Conservation (phyloP, 2,888 invertebrate species). For the Melangyna quadrimaculata region DNA sequence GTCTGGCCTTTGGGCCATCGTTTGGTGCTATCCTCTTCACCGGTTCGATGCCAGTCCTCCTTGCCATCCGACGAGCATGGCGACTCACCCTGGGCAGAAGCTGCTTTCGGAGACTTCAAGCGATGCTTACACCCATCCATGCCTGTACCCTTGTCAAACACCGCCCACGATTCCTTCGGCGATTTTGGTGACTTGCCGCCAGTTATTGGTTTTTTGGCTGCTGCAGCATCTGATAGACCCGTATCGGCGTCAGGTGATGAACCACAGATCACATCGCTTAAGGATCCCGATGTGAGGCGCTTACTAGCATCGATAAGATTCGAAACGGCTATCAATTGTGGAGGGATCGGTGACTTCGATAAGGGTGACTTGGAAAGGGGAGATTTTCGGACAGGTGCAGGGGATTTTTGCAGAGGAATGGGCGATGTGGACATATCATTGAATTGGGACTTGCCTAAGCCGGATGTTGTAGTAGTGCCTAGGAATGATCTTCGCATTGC, state of each 20-base stretch:
- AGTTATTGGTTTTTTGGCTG: slow-evolving; percentile 49
- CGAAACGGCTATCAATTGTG: slow-evolving; percentile 81
- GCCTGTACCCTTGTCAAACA: slow-evolving; percentile 82
- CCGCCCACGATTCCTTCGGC: slow-evolving; percentile 83
- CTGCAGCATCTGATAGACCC: slow-evolving; percentile 40
- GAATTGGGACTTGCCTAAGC: slow-evolving; percentile 76
- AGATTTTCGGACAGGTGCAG: slow-evolving; percentile 74
- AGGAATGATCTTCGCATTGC: slow-evolving; percentile 44
- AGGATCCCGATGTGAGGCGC: slow-evolving; percentile 83
- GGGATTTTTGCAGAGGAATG: slow-evolving; percentile 79
- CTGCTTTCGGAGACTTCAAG: slow-evolving; percentile 56
- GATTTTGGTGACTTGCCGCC: slow-evolving; percentile 67
- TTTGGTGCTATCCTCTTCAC: slow-evolving; percentile 75
- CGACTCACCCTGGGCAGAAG: slow-evolving; percentile 82
- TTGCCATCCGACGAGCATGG: slow-evolving; percentile 91
- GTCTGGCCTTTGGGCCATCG: slow-evolving; percentile 84
- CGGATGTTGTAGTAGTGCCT: slow-evolving; percentile 56
- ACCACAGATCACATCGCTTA: slow-evolving; percentile 85
- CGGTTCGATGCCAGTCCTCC: slow-evolving; percentile 82
- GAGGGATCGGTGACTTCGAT: slow-evolving; percentile 81
- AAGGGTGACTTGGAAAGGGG: slow-evolving; percentile 74
- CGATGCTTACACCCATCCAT: slow-evolving; percentile 66
- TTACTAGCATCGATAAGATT: slow-evolving; percentile 80
- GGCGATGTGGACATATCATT: slow-evolving; percentile 81
- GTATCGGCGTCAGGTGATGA: slow-evolving; percentile 85